These are phyloP conservation scores for Chrysochloris asiatica DNA, from an alignment of 2,113 vertebrate genomes.

Conservation along the genomic window DNA sequence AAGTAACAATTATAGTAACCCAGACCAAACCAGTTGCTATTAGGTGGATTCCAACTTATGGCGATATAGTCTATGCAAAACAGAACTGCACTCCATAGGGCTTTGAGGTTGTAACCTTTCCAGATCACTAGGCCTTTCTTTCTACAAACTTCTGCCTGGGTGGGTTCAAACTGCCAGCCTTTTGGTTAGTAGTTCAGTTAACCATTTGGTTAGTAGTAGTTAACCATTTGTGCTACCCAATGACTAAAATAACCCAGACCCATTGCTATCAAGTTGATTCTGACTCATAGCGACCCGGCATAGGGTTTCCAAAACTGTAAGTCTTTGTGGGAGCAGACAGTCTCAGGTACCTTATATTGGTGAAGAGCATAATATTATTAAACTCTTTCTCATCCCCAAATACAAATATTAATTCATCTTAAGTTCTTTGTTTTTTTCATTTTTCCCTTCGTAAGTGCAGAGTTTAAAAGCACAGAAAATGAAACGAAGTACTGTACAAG, in stretches of 20 bases:
- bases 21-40: background rate
- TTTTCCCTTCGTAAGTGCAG: background rate
- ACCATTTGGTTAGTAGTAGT: background rate
- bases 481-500: background rate
- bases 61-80: background rate
- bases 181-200: background rate
- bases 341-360: background rate
- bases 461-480: constrained; percentile 7
- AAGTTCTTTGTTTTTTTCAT: too few species aligned
- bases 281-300: background rate
- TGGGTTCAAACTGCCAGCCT: background rate
- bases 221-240: background rate
- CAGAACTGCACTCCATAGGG: background rate
- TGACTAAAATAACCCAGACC: background rate
- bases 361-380: constrained; percentile 16
- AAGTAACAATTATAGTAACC: constrained; percentile 18
- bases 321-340: background rate
- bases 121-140: background rate
- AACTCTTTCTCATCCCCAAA: background rate
- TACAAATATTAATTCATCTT: constrained; percentile 8
- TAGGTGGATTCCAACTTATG: background rate
- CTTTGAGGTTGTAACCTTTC: background rate
- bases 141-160: background rate
- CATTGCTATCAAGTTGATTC: background rate
- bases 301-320: background rate